Percentiles rank a stretch among this genome's conserved stretches.
Conservation (phyloP, 2,888 invertebrate species). For the Agrochola circellaris region DNA sequence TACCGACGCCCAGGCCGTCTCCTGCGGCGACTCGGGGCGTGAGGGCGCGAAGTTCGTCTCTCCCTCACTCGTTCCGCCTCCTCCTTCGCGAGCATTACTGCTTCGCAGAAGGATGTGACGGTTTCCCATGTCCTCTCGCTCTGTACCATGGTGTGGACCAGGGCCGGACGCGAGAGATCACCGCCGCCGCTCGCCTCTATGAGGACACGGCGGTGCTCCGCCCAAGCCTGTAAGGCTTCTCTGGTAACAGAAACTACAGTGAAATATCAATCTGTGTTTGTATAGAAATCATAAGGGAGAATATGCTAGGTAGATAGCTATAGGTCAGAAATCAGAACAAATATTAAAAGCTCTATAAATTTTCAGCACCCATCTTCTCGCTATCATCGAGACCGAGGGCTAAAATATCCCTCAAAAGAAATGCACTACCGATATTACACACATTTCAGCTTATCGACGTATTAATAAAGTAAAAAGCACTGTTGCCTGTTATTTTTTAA, state of each 20-base stretch:
- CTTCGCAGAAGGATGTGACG: no score
- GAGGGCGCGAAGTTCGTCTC: no score
- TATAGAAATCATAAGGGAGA: not conserved
- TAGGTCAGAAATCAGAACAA: not conserved
- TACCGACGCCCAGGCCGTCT: no score
- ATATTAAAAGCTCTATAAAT: not conserved
- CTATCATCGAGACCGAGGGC: not conserved
- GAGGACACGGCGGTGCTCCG: no score
- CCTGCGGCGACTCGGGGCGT: no score
- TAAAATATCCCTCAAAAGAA: not conserved
- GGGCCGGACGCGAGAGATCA: no score
- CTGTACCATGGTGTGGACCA: no score
- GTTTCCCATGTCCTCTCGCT: no score
- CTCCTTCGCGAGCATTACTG: no score
- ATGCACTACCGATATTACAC: conserved; percentile 1
- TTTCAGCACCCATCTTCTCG: not conserved
- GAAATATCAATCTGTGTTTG: not conserved
- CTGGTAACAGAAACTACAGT: not conserved
- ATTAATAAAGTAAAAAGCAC: not conserved
- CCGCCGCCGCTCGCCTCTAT: no score
- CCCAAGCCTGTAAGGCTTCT: not conserved
- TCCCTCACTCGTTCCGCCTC: no score
- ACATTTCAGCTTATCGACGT: not conserved
- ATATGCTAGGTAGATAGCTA: no score
- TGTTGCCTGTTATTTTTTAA: not conserved